Conservation (phyloP, 2,113 vertebrate species). For the Felis chaus region DNA sequence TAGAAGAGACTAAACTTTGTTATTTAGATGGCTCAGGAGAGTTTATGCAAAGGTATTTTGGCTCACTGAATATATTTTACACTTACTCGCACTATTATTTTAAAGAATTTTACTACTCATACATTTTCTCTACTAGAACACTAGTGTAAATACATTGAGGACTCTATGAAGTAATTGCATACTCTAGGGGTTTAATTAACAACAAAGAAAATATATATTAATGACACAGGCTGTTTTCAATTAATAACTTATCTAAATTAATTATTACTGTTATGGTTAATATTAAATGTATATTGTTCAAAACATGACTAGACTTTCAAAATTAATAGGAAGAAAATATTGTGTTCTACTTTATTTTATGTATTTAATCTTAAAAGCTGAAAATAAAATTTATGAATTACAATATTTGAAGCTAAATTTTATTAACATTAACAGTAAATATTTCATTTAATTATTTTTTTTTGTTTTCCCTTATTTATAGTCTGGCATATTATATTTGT, state of each 20-base stretch:
- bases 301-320: background rate
- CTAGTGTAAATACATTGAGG: background rate
- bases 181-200: constrained; percentile 28
- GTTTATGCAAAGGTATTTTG: background rate
- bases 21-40: background rate
- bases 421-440: background rate
- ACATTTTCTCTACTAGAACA: background rate
- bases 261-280: background rate
- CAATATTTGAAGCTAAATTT: background rate
- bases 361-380: background rate
- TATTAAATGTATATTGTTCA: background rate
- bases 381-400: background rate
- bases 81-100: background rate
- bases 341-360: background rate
- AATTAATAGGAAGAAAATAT: background rate
- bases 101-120: background rate
- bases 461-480: background rate
- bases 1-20: background rate
- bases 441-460: background rate
- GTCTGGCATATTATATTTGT: background rate
- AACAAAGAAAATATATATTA: constrained; percentile 51
- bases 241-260: constrained; percentile 40
- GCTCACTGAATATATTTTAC: background rate
- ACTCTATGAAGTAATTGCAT: constrained; percentile 43
- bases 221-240: background rate